phyloP scores from a whole-genome alignment of 2,113 vertebrate species.

The Poicephalus gulielmi region DNA sequence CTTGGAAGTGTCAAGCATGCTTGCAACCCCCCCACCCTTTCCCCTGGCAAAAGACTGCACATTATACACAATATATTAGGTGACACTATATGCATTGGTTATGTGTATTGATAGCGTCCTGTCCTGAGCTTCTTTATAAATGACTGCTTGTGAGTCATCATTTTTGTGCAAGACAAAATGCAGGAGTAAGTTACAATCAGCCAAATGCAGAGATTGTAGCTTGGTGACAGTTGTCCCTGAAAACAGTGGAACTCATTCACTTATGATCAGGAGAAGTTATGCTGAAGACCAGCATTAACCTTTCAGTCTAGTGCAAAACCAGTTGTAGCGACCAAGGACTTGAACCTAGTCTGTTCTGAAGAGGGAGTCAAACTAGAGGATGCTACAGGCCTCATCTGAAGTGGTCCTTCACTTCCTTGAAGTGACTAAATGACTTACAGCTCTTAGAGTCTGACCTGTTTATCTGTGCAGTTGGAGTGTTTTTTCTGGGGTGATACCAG shows the following conservation, averaged over 20 bases:
- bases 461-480: neutral
- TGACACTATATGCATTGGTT: neutral
- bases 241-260: neutral
- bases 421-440: neutral
- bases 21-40: neutral
- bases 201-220: neutral
- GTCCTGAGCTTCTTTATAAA: neutral
- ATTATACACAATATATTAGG: neutral
- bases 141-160: neutral
- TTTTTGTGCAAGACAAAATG: neutral
- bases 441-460: neutral
- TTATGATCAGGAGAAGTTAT: neutral
- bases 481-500: neutral
- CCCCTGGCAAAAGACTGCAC: neutral
- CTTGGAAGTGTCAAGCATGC: neutral
- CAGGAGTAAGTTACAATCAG: neutral
- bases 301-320: neutral
- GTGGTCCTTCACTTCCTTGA: neutral
- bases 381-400: neutral
- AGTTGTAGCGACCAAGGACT: neutral
- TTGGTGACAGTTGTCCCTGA: neutral
- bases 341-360: neutral
- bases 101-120: neutral
- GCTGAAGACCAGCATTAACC: neutral
- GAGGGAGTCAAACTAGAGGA: neutral